Evolutionary conservation across 2,113 vertebrate species (phyloP), one percentile per base, ranked within the genome.

Genomic region (Oncorhynchus keta): DNA sequence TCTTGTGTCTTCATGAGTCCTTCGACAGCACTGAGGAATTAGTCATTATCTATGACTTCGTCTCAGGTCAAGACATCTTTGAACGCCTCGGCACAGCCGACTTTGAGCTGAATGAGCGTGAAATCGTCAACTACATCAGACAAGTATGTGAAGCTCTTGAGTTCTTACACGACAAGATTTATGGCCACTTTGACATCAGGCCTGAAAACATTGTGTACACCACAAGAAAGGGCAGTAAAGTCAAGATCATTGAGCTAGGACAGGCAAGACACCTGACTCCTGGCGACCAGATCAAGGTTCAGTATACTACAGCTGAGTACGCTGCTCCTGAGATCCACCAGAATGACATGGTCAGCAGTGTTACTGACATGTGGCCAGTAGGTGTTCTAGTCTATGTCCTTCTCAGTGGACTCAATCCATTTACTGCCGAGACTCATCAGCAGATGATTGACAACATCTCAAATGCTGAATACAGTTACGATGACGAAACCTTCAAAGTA

Each of bases 291-390:
- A 95, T 98, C 77, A 96, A 96, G 86, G 89, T 99, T 83, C 95
- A 96, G 75, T 99, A 97, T 84, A 96, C 94, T 80, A 93, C 97
- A 78, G 94, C 95, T 78, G 98, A 99, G 83, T 99, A 97, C 68
- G 95, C 95, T 13, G 98, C 96, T 0, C 97, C 97, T 77, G 98
- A 99, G 93, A 95, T 99, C 80, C 98, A 99, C 88, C 97, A 97
- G 64, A 95, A 97, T 84, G 97, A 99, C 78, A 85, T 99, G 81
- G 95, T 99, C 85, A 99, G 95, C 86, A 89, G 95, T 75, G 95
- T 96, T 72, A 99, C 96, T 2, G 98, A 99, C 80, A 99, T 99
- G 98, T 99, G 98, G 98, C 95, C 97, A 16, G 94, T 99, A 48
- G 98, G 98, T 84, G 95, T 95, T 2, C 89, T 99, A 66, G 92